Percentiles rank a stretch among this genome's conserved stretches.
Evolutionary conservation across 1,140 invertebrate genomes (phyloP).

Genomic region (Drosophila ficusphila): DNA sequence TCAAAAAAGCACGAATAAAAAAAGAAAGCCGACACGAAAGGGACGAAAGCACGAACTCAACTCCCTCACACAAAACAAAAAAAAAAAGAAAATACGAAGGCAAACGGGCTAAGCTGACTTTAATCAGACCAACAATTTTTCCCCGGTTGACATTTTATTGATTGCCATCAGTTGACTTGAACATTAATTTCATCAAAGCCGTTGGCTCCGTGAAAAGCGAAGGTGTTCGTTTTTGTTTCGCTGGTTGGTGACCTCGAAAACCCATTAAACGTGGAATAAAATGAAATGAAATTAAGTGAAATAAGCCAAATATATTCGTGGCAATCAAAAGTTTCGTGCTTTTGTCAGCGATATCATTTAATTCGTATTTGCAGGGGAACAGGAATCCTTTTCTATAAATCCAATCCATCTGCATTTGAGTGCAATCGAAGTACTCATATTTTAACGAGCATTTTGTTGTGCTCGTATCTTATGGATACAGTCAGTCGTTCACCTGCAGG

Average conservation of each 20-base stretch:
- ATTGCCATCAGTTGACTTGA: conserved; percentile 54
- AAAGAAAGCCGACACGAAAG: neutral
- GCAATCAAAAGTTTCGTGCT: conserved; percentile 15
- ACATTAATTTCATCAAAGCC: conserved; percentile 62
- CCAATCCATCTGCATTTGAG: conserved; percentile 3
- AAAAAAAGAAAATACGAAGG: neutral
- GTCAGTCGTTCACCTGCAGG: conserved; percentile 1
- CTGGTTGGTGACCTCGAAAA: conserved; percentile 17
- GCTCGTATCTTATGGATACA: conserved; percentile 9
- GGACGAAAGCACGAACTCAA: neutral
- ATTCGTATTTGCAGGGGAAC: neutral
- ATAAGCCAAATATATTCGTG: conserved; percentile 10
- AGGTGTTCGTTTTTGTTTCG: neutral
- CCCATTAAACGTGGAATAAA: conserved; percentile 6
- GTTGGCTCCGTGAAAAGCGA: too few species aligned
- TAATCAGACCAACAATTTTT: conserved; percentile 60
- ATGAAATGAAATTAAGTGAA: neutral
- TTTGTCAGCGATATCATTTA: conserved; percentile 14
- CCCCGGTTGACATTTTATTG: conserved; percentile 58
- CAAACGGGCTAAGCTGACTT: conserved; percentile 36
- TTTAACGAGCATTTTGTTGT: conserved; percentile 48
- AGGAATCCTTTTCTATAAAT: neutral
- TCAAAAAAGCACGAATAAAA: too few species aligned
- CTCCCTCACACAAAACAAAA: neutral
- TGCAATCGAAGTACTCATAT: conserved; percentile 42